phyloP scores from a whole-genome alignment of 2,797 vertebrate genomes.

The Pseudomugil tenellus region DNA sequence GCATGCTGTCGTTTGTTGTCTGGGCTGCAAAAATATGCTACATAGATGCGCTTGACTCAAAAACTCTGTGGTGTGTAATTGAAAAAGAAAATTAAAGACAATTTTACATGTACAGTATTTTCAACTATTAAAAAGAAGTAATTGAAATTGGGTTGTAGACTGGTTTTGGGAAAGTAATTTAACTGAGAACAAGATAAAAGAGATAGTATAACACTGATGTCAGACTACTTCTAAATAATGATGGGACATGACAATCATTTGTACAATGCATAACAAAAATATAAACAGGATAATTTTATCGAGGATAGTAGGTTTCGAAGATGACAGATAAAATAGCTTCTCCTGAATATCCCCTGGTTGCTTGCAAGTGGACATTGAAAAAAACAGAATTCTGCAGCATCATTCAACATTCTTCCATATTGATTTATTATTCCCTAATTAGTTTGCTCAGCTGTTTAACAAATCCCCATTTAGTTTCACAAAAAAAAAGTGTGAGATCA shows the following conservation, averaged over 20 bases:
- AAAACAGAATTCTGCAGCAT: constrained; percentile 27
- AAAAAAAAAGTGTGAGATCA: neutral
- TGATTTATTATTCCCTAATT: constrained; percentile 40
- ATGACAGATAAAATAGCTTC: constrained; percentile 35
- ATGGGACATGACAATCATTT: constrained; percentile 28
- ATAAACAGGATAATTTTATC: constrained; percentile 18
- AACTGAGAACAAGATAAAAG: constrained; percentile 28
- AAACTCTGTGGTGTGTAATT: too few relatives aligned
- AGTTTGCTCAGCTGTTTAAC: constrained; percentile 34
- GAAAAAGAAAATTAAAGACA: constrained; percentile 32
- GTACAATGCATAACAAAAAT: constrained; percentile 19
- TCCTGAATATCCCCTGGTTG: constrained; percentile 13
- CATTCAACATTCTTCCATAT: constrained; percentile 47
- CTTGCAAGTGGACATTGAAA: constrained; percentile 30
- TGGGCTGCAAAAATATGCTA: neutral
- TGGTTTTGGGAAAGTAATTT: constrained; percentile 30
- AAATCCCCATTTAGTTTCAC: constrained; percentile 28
- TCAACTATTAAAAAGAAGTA: constrained; percentile 27
- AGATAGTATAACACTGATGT: constrained; percentile 31
- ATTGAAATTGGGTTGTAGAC: constrained; percentile 46
- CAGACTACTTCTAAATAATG: constrained; percentile 46
- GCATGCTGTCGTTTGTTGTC: neutral
- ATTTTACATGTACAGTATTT: constrained; percentile 42
- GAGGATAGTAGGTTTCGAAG: constrained; percentile 28
- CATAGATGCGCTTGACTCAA: neutral